Evolutionary conservation across 2,888 invertebrate genomes (phyloP), one percentile per base, ranked within the genome.

Genomic region (Mesodorylaimus sp.): DNA sequence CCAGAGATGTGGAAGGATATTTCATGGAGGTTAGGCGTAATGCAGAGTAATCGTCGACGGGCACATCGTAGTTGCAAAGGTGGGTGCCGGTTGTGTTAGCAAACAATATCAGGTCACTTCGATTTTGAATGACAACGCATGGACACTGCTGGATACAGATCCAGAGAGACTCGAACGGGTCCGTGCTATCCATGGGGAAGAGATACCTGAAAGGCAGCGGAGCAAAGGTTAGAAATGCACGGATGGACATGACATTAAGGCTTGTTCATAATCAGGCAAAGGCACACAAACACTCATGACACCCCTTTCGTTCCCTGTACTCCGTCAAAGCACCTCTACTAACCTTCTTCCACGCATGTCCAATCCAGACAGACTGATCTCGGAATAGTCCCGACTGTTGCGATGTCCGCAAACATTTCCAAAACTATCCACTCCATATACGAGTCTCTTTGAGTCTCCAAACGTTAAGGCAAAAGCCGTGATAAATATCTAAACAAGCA

Each of bases 71-170:
- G 66, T 77, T 76, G 66, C 89, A 91, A 37, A 87, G 73, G 61
- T 78, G 77, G 0, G 80, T 79, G 5, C 80, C 79, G 1, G 80
- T 81, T 54, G 77, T 74, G 51, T 69, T 69, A 61, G 81, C 81
- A 70, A 83, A 87, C 32, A 73, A 66, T 58, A 79, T 74, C 19
- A 89, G 71, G 43, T 85, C 84, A 26, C 70, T 63, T 5, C 79
- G 68, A n/a, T 72, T 71, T 1, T 68, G 68, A 58, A 89, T 65
- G 26, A 75, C 75, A 52, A 69, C 73, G 52, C 75, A 76, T 0
- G 91, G 91, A 66, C 91, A 91, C 67, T 80, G 71, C 60, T 82
- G 80, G 0, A 91, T 87, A 68, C 91, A 91, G 56, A 91, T 79
- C 70, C 85, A 83, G 21, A 86, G 68, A 0, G 86, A 81, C 53